Conservation (phyloP, 2,888 invertebrate genomes). For the Cenopis cana region DNA sequence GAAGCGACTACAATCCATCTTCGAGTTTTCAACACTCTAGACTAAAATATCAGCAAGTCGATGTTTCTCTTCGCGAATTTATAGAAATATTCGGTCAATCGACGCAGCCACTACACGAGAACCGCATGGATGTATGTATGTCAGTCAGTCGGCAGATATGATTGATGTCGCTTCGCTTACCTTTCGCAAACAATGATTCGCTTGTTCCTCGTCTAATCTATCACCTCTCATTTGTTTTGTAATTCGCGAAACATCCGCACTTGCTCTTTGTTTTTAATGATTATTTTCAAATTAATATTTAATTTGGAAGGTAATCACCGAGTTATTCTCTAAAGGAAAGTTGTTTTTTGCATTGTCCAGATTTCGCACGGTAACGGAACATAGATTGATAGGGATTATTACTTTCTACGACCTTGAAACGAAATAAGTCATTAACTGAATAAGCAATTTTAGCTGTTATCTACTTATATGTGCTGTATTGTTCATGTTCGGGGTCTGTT, state of each 20-base stretch:
- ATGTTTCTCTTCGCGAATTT: background rate
- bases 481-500: slow-evolving; percentile 5
- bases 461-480: slow-evolving; percentile 23
- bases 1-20: slow-evolving; percentile 4
- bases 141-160: slow-evolving; percentile 47
- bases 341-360: slow-evolving; percentile 60
- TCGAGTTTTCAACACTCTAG: background rate
- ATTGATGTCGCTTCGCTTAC: slow-evolving; percentile 49
- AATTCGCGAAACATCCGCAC: slow-evolving; percentile 41
- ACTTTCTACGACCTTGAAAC: slow-evolving; percentile 61
- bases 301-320: slow-evolving; percentile 50
- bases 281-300: slow-evolving; percentile 50
- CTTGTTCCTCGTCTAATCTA: slow-evolving; percentile 32
- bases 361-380: slow-evolving; percentile 62
- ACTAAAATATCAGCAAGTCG: background rate
- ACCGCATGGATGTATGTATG: slow-evolving; percentile 29
- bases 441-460: slow-evolving; percentile 28
- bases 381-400: slow-evolving; percentile 55
- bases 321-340: slow-evolving; percentile 57
- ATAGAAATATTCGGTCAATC: background rate
- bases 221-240: slow-evolving; percentile 38
- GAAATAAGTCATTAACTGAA: slow-evolving; percentile 60
- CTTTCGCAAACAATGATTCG: slow-evolving; percentile 43
- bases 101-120: background rate
- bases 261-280: slow-evolving; percentile 39